Evolutionary conservation across 2,797 vertebrate species (phyloP), one percentile per base, ranked within the genome.

Genomic region (Taenioides sp.): DNA sequence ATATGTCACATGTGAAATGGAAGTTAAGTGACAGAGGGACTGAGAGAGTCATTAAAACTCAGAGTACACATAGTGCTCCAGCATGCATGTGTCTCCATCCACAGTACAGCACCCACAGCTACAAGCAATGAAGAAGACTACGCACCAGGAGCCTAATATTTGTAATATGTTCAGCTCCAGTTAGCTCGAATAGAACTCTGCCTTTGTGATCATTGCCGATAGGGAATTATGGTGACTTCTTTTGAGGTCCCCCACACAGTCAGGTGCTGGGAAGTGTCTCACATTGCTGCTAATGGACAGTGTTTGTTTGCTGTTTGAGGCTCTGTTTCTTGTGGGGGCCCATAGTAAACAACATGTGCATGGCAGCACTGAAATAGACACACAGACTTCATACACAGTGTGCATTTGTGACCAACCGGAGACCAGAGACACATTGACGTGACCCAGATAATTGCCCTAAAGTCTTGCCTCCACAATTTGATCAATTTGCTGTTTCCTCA

Each of bases 361-460:
- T 77, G 73, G 74, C 78, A 73, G 70, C 75, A 88, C 62, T 25
- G 60, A 31, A 77, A 71, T 73, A 55, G 59, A 80, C 77, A 78
- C 73, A 76, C 76, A 76, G 83, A 75, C 72, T 81, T 68, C 9
- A 80, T 55, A 81, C 78, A 84, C 78, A 75, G 73, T 77, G 74
- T 84, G 75, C 80, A 78, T 78, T 78, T 84, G 76, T 87, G 86
- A 92, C 90, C 90, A 87, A 90, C 87, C 75, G 83, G 81, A 90
- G 89, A 91, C 90, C 90, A 89, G 89, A 92, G 84, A 92, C 90
- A 92, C 82, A 83, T 85, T 94, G 93, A 93, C 93, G 89, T 93
- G 92, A 94, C 94, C 92, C 92, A 93, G 89, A 94, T 94, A 94
- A 94, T 92, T 83, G 93, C 89, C 89, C 85, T 86, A 91, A 94